Evolutionary conservation across 2,113 vertebrate species (phyloP), one percentile per base, ranked within the genome.

Genomic region (Genyomyrus donnyi): DNA sequence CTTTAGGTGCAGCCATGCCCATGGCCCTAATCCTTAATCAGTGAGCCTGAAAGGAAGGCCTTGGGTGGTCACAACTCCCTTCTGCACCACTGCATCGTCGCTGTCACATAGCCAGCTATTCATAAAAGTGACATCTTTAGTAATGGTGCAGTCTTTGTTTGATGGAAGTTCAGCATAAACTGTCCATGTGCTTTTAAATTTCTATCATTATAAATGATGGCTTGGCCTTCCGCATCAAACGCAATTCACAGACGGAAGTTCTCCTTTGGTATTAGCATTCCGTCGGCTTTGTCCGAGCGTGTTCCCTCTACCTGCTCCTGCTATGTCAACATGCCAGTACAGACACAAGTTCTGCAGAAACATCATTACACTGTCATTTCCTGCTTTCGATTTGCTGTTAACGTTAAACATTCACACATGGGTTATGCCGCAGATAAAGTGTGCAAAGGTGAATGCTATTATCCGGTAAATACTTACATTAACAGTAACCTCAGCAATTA

Each of bases 11-110:
- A 35, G 70, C 35, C 27, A 39, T 77, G 70, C 70, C 17, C 35
- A 42, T 88, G 90, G 89, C 90, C 91, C 93, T 92, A 93, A 93
- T 94, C 93, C 93, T 92, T 93, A 93, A 93, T 93, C 92, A 93
- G 91, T 86, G 90, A 83, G 80, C 87, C 89, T 91, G 91, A 92
- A 93, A 92, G 93, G 91, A 88, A 77, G 85, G 91, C 80, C 50
- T 85, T 91, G 91, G 91, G 91, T 93, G 74, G 74, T 42, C 27
- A 39, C 35, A 77, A 77, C 91, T 93, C 91, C 91, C 91, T 92
- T 89, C 87, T 66, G 85, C 87, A 91, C 90, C 91, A 92, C 93
- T 91, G 74, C 74, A 1, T 42, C 74, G 35, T 39, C 17, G 17
- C 74, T 19, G 74, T 80, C 74, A 80, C 74, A 17, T 42, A 17